Evolutionary conservation across 2,113 vertebrate species (phyloP).

Genomic region (Drymodes brunneopygia): DNA sequence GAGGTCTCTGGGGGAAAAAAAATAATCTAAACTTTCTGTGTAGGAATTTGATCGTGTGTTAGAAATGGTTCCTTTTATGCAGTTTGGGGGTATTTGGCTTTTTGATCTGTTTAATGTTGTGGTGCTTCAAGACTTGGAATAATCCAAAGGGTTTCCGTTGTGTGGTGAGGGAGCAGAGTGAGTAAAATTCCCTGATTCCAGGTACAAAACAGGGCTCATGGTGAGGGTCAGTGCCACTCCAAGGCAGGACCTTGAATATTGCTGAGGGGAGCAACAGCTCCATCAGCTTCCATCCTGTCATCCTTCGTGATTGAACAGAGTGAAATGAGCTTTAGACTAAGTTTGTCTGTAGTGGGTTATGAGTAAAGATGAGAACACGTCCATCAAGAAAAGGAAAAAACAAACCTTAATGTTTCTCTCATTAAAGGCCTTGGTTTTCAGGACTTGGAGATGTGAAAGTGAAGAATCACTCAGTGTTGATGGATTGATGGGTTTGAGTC

Average conservation of each 20-base stretch:
- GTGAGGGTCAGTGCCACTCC: not conserved
- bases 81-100: not conserved
- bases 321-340: not conserved
- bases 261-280: fast-evolving
- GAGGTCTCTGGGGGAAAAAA: not conserved
- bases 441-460: not conserved
- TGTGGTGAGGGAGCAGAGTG: not conserved
- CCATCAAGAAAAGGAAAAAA: not conserved
- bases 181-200: no score
- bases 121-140: not conserved
- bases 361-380: not conserved
- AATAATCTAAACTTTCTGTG: not conserved
- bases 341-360: not conserved
- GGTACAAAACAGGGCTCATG: not conserved
- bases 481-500: not conserved
- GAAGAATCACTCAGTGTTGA: not conserved
- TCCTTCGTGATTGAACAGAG: not conserved
- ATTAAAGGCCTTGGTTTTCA: not conserved
- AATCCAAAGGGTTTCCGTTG: not conserved
- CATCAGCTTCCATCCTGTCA: not conserved
- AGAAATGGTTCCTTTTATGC: not conserved
- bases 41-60: not conserved
- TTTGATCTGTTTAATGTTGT: not conserved
- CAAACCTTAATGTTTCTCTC: not conserved
- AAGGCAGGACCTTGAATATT: not conserved